These are phyloP conservation scores for Iselma pallidipennis DNA, from an alignment of 2,888 invertebrate genomes.

Conservation along the genomic window DNA sequence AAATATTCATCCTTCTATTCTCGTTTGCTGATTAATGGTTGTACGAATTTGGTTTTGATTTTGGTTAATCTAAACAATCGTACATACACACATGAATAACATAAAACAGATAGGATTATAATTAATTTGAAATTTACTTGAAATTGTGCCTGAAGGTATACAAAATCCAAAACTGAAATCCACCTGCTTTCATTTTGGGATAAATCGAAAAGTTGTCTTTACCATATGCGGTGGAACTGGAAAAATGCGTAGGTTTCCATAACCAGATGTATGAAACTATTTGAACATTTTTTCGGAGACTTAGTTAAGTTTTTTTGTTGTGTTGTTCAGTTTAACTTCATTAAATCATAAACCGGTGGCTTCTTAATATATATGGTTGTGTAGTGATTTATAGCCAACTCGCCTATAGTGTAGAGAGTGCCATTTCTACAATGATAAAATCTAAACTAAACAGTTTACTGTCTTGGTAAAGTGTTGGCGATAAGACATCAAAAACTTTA, in stretches of 20 bases:
- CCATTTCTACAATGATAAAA: background rate
- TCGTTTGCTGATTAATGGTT: background rate
- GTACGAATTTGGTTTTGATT: background rate
- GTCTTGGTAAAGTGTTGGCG: background rate
- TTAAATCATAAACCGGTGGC: constrained; percentile 11
- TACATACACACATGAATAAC: no score
- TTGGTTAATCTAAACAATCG: background rate
- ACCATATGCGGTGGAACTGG: constrained; percentile 19
- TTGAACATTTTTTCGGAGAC: constrained; percentile 30
- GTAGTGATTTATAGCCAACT: background rate
- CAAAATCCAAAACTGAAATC: constrained; percentile 19
- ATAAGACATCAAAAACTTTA: background rate
- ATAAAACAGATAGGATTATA: background rate
- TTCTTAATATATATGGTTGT: background rate
- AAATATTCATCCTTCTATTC: no score
- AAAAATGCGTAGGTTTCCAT: background rate
- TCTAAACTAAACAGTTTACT: background rate
- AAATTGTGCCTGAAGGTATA: constrained; percentile 2
- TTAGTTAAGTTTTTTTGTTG: constrained; percentile 8
- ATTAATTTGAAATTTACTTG: constrained; percentile 6
- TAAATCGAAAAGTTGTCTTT: constrained; percentile 33
- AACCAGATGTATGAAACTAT: constrained; percentile 18
- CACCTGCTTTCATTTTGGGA: constrained; percentile 34
- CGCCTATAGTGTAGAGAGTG: background rate
- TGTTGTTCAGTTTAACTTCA: constrained; percentile 6